Percentiles rank a stretch among this genome's conserved stretches.
These are phyloP conservation scores for Phoebastria nigripes DNA, from an alignment of 2,797 vertebrate genomes.

Conservation along the genomic window DNA sequence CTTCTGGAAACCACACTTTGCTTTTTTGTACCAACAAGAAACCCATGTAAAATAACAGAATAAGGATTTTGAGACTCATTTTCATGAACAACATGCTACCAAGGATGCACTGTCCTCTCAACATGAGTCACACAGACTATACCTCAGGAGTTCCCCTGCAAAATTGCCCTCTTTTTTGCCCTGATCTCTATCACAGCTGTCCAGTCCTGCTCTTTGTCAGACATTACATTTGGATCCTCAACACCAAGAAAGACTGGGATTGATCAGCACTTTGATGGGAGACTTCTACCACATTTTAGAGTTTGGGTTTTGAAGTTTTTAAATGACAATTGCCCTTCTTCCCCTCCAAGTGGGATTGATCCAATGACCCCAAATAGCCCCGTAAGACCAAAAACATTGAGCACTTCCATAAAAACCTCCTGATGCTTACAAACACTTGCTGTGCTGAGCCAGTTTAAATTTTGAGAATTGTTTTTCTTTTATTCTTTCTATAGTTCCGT, in stretches of 20 bases:
- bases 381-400: background rate
- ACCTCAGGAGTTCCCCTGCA: background rate
- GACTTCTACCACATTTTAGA: background rate
- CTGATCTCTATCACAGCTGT: background rate
- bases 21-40: background rate
- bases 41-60: background rate
- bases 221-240: background rate
- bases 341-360: background rate
- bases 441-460: background rate
- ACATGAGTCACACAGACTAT: background rate
- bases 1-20: background rate
- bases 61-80: background rate
- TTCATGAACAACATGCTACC: background rate
- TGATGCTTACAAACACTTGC: background rate
- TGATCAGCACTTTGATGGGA: background rate
- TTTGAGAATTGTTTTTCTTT: background rate
- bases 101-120: background rate
- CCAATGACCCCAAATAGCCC: background rate
- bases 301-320: background rate
- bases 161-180: background rate
- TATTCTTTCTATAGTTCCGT: background rate
- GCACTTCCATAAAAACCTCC: background rate
- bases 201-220: background rate
- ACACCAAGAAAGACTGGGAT: background rate
- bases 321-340: background rate